Base-by-base conservation (phyloP, 2,888 invertebrate species). In the Griposia aprilina region DNA sequence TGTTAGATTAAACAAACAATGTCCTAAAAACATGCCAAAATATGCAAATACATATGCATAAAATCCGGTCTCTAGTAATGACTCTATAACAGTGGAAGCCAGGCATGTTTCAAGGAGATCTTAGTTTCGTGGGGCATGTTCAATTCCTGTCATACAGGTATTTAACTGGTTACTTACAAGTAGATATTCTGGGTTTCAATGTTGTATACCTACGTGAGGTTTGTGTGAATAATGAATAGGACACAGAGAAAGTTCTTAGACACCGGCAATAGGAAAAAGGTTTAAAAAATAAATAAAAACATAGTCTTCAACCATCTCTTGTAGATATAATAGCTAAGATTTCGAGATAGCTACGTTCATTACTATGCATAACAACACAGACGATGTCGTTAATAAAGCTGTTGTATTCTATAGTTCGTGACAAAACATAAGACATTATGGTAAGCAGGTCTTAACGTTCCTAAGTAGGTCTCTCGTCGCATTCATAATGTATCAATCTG, bases 391-490 rank as follows among this genome's bases (percentile, higher is more conserved):
- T 13, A 65, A 65, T 45, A 81, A 71, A 67, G 69, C 66, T 50
- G 41, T 67, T 30, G n/a, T 48, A 15, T 69, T 52, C 13, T 45
- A 26, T 62, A 36, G 45, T 80, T 84, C 84, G 73, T 84, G 75
- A 76, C 60, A 59, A 81, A 73, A 69, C 52, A 68, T 68, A 69
- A 76, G 66, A 63, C 57, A 48, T 63, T 75, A 66, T 78, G 80
- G 13, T 72, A 63, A 80, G 23, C 60, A 72, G 52, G 55, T 79
- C 65, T 59, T 72, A 48, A 30, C 52, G 26, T 52, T 66, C n/a
- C 20, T 75, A 79, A 75, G 84, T 83, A 83, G 63, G 63, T 85
- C 57, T 30, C 48, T 57, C 26, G 41, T 60, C 36, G 67, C 52
- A 71, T 80, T 68, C 76, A 68, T 65, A 67, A 81, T 73, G n/a